Percentiles rank a stretch among this genome's conserved stretches.
phyloP scores from a whole-genome alignment of 2,113 vertebrate species.

The Trachemys scripta region DNA sequence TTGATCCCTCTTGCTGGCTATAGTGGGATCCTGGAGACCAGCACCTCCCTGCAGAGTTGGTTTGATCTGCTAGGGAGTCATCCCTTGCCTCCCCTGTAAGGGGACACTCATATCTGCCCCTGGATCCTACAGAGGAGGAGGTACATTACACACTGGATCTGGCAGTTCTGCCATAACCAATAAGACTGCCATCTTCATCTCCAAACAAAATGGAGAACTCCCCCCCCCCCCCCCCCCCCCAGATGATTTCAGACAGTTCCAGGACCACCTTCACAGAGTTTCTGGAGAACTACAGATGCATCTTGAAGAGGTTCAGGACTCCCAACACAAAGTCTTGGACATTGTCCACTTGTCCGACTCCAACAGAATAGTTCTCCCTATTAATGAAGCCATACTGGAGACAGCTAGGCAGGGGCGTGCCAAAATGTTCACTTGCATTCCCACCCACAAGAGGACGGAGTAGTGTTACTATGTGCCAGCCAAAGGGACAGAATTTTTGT shows the following conservation, averaged over 20 bases:
- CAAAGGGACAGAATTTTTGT: neutral
- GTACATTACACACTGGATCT: neutral
- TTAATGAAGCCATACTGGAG: neutral
- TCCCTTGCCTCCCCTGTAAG: neutral
- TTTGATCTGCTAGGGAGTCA: neutral
- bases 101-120: neutral
- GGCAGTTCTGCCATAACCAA: neutral
- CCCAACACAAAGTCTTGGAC: neutral
- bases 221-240: no score
- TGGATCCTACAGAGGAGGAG: neutral
- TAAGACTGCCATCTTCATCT: neutral
- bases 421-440: neutral
- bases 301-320: neutral
- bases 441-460: neutral
- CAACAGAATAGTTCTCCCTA: neutral
- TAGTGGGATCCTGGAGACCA: neutral
- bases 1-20: no score
- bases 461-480: neutral
- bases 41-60: neutral
- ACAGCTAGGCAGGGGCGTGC: neutral
- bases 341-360: neutral
- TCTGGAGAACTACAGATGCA: neutral
- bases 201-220: neutral
- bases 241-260: no score
- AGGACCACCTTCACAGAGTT: neutral